phyloP scores from a whole-genome alignment of 1,140 invertebrate species.

The Hypothenemus hampei region DNA sequence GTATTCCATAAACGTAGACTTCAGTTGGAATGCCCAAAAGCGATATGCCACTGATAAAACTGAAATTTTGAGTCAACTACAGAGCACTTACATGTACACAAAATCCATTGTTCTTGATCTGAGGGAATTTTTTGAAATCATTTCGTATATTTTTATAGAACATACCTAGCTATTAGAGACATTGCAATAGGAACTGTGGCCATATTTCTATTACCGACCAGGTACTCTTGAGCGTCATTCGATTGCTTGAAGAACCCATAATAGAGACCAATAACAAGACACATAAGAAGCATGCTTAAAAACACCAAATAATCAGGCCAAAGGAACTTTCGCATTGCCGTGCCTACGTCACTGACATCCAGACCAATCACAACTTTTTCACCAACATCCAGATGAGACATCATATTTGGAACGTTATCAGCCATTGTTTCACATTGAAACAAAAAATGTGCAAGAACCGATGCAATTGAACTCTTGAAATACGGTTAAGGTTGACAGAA shows the following conservation, averaged over 20 bases:
- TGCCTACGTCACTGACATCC: conserved; percentile 54
- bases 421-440: conserved; percentile 26
- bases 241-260: conserved; percentile 70
- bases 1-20: conserved; percentile 73
- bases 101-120: background rate
- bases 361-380: conserved; percentile 32
- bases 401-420: conserved; percentile 26
- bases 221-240: conserved; percentile 66
- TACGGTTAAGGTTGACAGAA: too few species aligned
- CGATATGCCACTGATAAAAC: conserved; percentile 61
- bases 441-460: background rate
- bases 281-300: conserved; percentile 63
- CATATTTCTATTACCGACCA: conserved; percentile 82
- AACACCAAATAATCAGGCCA: conserved; percentile 68
- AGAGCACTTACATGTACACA: too few species aligned
- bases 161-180: conserved; percentile 72
- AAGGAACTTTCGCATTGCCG: conserved; percentile 60
- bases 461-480: too few species aligned
- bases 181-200: conserved; percentile 71
- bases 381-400: conserved; percentile 29
- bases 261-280: conserved; percentile 70
- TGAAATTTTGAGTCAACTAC: conserved; percentile 36
- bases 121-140: background rate
- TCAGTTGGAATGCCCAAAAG: conserved; percentile 73
- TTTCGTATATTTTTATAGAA: background rate